A percentile compares a stretch with the other conserved stretches of the same genome.
phyloP scores from a whole-genome alignment of 30 jellyfish, hydroid and myxozoan species.

The Catostylus mosaicus region DNA sequence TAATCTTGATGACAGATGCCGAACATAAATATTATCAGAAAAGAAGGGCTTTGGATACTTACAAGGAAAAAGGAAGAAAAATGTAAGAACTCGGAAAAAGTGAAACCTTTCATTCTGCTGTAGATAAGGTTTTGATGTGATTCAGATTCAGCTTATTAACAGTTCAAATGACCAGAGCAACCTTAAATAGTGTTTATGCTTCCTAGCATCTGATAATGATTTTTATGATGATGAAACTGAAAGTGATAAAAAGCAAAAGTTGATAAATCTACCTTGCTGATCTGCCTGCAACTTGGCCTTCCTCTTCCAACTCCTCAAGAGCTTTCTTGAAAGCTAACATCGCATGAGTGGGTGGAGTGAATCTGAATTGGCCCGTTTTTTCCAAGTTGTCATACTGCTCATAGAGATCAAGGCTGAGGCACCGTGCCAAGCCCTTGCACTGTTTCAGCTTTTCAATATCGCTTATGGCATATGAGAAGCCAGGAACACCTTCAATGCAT shows the following conservation, averaged over 20 bases:
- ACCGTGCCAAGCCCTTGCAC: constrained; percentile 84
- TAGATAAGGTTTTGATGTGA: no score
- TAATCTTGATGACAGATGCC: no score
- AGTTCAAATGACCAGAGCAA: no score
- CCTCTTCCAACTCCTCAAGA: constrained; percentile 76
- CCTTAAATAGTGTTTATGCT: not conserved
- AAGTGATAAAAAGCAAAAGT: not conserved
- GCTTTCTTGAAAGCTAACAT: constrained; percentile 93
- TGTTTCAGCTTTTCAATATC: constrained; percentile 65
- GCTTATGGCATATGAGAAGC: constrained; percentile 82
- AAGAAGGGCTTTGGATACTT: no score
- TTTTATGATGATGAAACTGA: not conserved
- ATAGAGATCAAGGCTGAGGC: constrained; percentile 87
- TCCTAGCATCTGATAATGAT: not conserved
- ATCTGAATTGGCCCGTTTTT: constrained; percentile 86
- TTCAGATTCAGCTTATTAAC: no score
- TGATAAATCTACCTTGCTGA: constrained; percentile 71
- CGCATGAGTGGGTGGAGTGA: constrained; percentile 94
- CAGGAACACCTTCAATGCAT: constrained; percentile 98
- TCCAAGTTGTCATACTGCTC: constrained; percentile 89
- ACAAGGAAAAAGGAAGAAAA: no score
- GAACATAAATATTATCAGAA: no score
- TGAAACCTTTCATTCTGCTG: no score
- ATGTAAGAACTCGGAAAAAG: no score
- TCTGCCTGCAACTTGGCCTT: constrained; percentile 91